Conservation (phyloP, 2,797 vertebrate species). For the Schizopygopsis pylzovi region DNA sequence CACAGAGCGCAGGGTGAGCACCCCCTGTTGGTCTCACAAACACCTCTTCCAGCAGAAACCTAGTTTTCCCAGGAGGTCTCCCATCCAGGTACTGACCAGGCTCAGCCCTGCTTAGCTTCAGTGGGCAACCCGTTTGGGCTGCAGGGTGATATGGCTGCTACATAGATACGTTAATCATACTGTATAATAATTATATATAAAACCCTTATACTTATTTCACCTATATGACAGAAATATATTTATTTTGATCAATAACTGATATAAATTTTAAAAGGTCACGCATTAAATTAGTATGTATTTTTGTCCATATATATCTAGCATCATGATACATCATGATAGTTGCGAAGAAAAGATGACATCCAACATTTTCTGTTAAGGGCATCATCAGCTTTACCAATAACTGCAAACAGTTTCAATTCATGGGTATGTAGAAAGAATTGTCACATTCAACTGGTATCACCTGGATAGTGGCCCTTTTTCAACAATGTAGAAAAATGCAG, state of each 20-base stretch:
- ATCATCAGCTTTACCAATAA: not conserved
- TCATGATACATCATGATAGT: not conserved
- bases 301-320: not conserved
- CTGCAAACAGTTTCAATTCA: not conserved
- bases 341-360: too few relatives aligned
- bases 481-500: not conserved
- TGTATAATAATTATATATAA: not conserved
- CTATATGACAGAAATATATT: not conserved
- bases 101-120: too few relatives aligned
- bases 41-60: too few relatives aligned
- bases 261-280: not conserved
- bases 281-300: not conserved
- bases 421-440: not conserved
- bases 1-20: too few relatives aligned
- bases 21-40: too few relatives aligned
- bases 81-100: too few relatives aligned
- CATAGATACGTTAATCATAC: not conserved
- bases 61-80: too few relatives aligned
- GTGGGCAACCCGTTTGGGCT: too few relatives aligned
- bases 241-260: not conserved
- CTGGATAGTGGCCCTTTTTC: not conserved
- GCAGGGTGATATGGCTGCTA: too few relatives aligned
- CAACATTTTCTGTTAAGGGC: not conserved
- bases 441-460: not conserved
- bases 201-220: not conserved